phyloP scores from a whole-genome alignment of 2,113 vertebrate species.

The Peromyscus leucopus region DNA sequence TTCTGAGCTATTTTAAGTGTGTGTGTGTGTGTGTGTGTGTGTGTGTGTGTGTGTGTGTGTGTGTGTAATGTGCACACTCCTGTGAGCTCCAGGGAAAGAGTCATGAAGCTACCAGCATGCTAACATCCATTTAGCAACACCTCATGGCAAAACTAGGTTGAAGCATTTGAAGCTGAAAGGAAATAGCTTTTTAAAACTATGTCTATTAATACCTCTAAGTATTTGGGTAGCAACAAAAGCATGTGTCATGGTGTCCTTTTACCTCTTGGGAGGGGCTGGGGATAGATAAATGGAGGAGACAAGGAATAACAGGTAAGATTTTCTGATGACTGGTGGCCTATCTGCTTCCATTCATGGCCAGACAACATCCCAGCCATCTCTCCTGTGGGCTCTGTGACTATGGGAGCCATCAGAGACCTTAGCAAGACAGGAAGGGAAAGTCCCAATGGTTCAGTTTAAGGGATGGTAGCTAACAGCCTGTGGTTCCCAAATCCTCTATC shows the following conservation, averaged over 20 bases:
- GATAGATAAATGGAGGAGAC: not conserved
- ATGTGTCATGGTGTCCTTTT: slow-evolving; percentile 39
- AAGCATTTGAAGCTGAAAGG: slow-evolving; percentile 47
- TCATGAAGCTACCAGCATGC: slow-evolving; percentile 46
- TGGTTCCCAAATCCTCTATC: not conserved
- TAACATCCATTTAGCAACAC: slow-evolving; percentile 24
- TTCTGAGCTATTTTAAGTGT: not conserved
- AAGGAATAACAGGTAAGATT: not conserved
- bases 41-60: not conserved
- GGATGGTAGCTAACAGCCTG: not conserved
- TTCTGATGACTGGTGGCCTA: rapidly evolving
- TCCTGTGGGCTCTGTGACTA: not conserved
- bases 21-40: not conserved
- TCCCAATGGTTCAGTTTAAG: not conserved
- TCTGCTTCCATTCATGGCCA: not conserved
- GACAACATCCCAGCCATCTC: not conserved
- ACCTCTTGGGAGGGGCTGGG: not conserved
- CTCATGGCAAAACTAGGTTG: slow-evolving; percentile 59
- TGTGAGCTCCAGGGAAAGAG: not conserved
- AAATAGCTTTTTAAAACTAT: slow-evolving; percentile 52
- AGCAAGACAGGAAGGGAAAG: not conserved
- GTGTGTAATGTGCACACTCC: not conserved
- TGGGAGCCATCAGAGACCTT: not conserved
- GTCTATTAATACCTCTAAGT: slow-evolving; percentile 50
- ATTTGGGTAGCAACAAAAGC: not conserved